Base-by-base conservation (phyloP, 2,797 vertebrate genomes). In the Rhinella marina region DNA sequence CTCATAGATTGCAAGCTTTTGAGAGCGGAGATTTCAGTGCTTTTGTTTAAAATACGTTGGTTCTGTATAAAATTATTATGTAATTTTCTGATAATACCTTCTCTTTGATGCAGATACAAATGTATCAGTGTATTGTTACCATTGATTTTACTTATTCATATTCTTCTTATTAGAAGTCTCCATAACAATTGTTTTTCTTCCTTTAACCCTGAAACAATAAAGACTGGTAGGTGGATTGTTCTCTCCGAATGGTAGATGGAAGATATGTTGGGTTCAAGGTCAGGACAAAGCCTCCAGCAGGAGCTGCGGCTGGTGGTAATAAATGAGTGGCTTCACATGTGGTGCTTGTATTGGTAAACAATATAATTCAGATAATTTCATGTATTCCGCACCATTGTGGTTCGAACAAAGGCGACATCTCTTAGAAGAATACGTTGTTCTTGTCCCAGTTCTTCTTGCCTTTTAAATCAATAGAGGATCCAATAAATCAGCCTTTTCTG, bases 401-500 rank as follows among this genome's bases (percentile, higher is more conserved):
- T 23, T 4, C 41, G n/a, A 25, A 59, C 52, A 77, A 56, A 77
- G 50, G 12, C 21, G 50, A 56, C 4, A 56, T 25, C 23, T 77
- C 17, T 41, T 61, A 21, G 27, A 5, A 57, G 77, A 80, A 29
- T 32, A 16, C 12, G 78, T 10, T 32, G 25, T 17, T 80, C 56
- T 13, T 61, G 29, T 52, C 50, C 75, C 50, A 14, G 75, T 41
- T 80, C 78, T 41, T 59, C 25, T 61, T 12, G 54, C 27, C 56
- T 50, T 86, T 75, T 52, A 81, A 84, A 88, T 88, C 84, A 85
- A 85, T 88, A 79, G 50, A 41, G 13, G 82, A 84, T 81, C 80
- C 87, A 88, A 88, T 88, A 88, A 88, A 85, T 86, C 87, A 85
- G 73, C 56, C 87, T 81, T 54, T 85, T 82, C 78, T 54, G 25